Conservation (phyloP, 2,113 vertebrate genomes). For the Ictidomys tridecemlineatus region DNA sequence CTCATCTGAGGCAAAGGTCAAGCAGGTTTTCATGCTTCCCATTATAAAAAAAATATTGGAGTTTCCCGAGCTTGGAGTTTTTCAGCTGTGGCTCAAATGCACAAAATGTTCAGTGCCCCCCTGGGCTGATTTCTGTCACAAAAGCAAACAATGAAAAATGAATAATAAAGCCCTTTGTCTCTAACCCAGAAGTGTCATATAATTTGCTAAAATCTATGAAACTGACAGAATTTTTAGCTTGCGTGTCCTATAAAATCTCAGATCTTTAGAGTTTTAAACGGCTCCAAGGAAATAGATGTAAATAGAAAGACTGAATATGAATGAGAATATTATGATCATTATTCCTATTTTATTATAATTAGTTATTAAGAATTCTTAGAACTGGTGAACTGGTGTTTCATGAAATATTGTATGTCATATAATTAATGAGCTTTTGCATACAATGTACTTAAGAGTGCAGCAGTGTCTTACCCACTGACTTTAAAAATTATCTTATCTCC, state of each 20-base stretch:
- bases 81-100: background rate
- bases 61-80: background rate
- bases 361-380: background rate
- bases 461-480: background rate
- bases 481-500: background rate
- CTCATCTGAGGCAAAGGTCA: background rate
- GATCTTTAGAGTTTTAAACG: background rate
- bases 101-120: accelerated
- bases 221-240: background rate
- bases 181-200: background rate
- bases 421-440: background rate
- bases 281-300: background rate
- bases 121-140: background rate
- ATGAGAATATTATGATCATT: background rate
- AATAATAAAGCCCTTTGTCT: background rate
- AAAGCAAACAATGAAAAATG: background rate
- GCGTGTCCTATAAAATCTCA: background rate
- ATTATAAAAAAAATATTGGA: background rate
- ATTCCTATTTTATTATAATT: background rate
- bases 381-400: background rate
- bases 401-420: background rate
- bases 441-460: background rate
- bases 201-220: background rate
- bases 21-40: background rate
- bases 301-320: background rate